Evolutionary conservation across 2,797 vertebrate species (phyloP), one percentile per base, ranked within the genome.

Genomic region (Melanotaenia maccullochi): DNA sequence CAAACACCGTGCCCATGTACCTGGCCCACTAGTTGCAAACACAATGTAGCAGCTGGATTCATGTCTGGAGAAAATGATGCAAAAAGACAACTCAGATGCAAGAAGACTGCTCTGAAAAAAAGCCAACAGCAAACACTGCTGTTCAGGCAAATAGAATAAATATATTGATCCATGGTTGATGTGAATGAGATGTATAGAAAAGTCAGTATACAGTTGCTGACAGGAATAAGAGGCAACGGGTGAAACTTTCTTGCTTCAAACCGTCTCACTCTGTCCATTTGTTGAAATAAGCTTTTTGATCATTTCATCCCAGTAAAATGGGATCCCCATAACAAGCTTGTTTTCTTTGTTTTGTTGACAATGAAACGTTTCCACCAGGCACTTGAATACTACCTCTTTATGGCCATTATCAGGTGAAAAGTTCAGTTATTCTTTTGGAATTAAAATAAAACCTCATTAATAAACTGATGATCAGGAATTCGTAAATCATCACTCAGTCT

Each of bases 21-120:
- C 65, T 24, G 30, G 61, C 84, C 74, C 68, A 30, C 58, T 68
- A 66, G 68, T 75, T 79, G 82, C 85, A 85, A 83, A 86, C 74
- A 59, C 76, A 88, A 71, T 81, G 82, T 91, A 94, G 94, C 94
- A 95, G 93, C 93, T 89, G 85, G 83, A 89, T 89, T 82, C 87
- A 84, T 66, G 59, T 81, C 74, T 71, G 70, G 70, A 85, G 58
- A 69, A 66, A 75, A 76, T 81, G 78, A 79, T 78, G 82, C 79
- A 63, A 87, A 77, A 76, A 87, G 71, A 85, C 75, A 71, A 85
- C 85, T 82, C 22, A 16, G 68, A 75, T 66, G 65, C 71, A 75
- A 61, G 65, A 73, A 59, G 56, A 65, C 78, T 67, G 81, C 82
- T 81, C 59, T n/a, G 38, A 68, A 84, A 69, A 72, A 81, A 88